A percentile compares a stretch with the other conserved stretches of the same genome.
Evolutionary conservation across 1,140 invertebrate genomes (phyloP).

Genomic region (Ceratina calcarata): DNA sequence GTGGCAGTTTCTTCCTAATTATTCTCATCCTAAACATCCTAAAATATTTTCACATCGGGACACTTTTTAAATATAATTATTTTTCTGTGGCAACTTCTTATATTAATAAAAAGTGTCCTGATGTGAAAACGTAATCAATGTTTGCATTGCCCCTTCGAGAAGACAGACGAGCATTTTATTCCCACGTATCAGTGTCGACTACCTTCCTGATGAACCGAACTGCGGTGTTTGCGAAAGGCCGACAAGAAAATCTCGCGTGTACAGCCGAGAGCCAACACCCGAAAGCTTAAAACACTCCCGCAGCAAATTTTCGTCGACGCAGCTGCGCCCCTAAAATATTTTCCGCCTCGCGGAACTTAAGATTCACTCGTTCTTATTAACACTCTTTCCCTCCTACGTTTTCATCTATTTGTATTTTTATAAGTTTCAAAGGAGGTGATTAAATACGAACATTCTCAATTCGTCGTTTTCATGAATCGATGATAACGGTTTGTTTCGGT

Average conservation of each 20-base stretch:
- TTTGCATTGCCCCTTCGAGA: slow-evolving; percentile 38
- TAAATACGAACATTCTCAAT: too few species aligned
- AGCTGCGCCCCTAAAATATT: background rate
- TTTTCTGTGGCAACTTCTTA: too few species aligned
- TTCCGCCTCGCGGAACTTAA: background rate
- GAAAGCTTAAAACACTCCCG: slow-evolving; percentile 13
- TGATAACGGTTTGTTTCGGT: too few species aligned
- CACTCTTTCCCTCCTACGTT: too few species aligned
- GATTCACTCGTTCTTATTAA: slow-evolving; percentile 11
- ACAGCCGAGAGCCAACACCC: slow-evolving; percentile 3
- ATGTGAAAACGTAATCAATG: background rate
- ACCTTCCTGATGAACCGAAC: slow-evolving; percentile 25
- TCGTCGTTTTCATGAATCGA: too few species aligned
- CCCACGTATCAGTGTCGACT: slow-evolving; percentile 12
- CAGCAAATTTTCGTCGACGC: background rate
- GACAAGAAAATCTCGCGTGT: background rate
- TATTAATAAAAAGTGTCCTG: too few species aligned
- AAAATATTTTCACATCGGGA: too few species aligned
- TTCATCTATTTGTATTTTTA: too few species aligned
- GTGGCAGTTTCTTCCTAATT: too few species aligned
- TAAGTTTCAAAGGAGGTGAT: too few species aligned
- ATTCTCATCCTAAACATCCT: too few species aligned
- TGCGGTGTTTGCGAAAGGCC: slow-evolving; percentile 17
- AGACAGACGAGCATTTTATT: background rate
- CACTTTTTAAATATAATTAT: too few species aligned